Base-by-base conservation (phyloP, 2,888 invertebrate genomes). In the Agrochola lychnidis region DNA sequence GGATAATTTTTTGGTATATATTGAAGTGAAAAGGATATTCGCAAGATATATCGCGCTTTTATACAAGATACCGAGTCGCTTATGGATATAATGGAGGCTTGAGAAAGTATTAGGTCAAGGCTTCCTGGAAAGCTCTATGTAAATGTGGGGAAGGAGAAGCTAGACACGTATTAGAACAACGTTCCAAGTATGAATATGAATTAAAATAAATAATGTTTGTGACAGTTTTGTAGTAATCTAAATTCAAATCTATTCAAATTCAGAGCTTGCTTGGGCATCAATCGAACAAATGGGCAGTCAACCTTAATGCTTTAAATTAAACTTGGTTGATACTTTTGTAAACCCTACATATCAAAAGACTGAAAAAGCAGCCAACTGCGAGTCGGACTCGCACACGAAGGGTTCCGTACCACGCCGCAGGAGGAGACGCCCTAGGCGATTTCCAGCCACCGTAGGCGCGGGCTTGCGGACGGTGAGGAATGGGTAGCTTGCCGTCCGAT, bases 11-110 rank as follows among this genome's bases (percentile, higher is more conserved):
- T 56, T 36, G 67, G 45, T 45, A 64, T 61, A 67, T n/a, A 40
- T 22, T 40, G 16, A 61, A 76, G 53, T 68, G 66, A 67, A 82
- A 84, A 63, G n/a, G 62, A 63, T 82, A 82, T 85, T 70, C 30
- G 3, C 5, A 48, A 77, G 70, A 82, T 70, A 77, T 77, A 73
- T 82, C 19, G 67, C 40, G 30, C 81, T 59, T 77, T 70, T 82
- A 76, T 67, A 36, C 53, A 40, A 70, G 51, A 81, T 85, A 66
- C 72, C 72, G 70, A 70, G 68, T 71, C 19, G 57, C 67, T 80
- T 59, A 80, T 53, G 25, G 57, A 61, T 59, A 30, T 59, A 53
- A 53, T 59, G 48, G 36, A 70, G 61, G n/a, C 68, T 66, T 57
- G 14, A 40, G 30, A 67, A 69, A 53, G 64, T 78, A 61, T 66